These are phyloP conservation scores for Herminia tarsipennalis DNA, from an alignment of 2,888 invertebrate genomes.

Conservation along the genomic window DNA sequence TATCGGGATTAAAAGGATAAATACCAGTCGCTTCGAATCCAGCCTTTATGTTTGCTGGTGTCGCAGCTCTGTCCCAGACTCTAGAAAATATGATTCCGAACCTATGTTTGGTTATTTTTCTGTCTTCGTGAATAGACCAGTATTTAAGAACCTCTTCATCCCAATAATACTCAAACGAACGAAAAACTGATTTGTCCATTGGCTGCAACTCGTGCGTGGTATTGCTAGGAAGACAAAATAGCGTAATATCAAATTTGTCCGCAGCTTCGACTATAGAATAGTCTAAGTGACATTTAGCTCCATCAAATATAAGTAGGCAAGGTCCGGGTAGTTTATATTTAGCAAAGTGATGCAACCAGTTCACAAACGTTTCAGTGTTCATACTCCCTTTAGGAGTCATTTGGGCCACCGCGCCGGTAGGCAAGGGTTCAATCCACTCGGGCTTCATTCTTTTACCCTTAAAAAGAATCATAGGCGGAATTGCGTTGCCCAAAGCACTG, in stretches of 20 bases:
- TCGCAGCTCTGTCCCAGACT: too few species aligned
- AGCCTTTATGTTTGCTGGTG: too few species aligned
- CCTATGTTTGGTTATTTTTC: conserved; percentile 1
- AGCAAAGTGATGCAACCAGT: conserved; percentile 22
- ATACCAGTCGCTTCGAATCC: too few species aligned
- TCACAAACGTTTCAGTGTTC: conserved; percentile 4
- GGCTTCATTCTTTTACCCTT: conserved; percentile 5
- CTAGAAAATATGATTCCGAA: conserved; percentile 29
- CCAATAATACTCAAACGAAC: conserved; percentile 21
- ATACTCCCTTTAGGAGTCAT: conserved; percentile 17
- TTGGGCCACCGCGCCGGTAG: conserved; percentile 10
- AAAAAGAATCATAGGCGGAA: conserved; percentile 4
- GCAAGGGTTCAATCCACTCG: conserved; percentile 7
- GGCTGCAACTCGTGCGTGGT: neutral
- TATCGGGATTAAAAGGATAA: too few species aligned
- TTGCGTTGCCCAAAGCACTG: conserved; percentile 23
- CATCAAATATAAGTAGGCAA: neutral
- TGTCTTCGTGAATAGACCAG: conserved; percentile 34
- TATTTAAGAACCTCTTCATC: conserved; percentile 30
- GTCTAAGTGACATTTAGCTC: conserved; percentile 2
- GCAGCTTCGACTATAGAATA: conserved; percentile 3
- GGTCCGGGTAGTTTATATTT: neutral
- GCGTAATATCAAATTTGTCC: conserved; percentile 7
- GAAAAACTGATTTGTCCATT: neutral
- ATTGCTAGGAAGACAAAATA: neutral